A percentile compares a stretch with the other conserved stretches of the same genome.
Evolutionary conservation across 2,113 vertebrate genomes (phyloP).

Genomic region (Pelecanus crispus): DNA sequence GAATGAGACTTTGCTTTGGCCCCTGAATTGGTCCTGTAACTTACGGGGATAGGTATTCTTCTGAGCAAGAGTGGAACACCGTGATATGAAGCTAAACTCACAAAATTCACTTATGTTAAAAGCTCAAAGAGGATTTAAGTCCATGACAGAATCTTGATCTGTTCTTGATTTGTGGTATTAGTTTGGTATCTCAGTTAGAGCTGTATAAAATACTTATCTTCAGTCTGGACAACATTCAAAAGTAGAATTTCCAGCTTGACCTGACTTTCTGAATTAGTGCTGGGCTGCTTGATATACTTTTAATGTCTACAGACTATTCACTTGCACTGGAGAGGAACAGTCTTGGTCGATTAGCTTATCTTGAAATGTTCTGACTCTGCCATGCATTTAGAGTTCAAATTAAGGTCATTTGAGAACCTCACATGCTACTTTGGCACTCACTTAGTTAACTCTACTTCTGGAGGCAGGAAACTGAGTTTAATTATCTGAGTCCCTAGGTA

Average conservation of each 20-base stretch:
- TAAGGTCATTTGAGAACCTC: background rate
- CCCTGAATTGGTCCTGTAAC: background rate
- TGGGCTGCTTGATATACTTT: background rate
- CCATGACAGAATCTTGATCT: background rate
- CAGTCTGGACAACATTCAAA: background rate
- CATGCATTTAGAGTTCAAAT: conserved; percentile 19
- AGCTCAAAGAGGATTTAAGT: background rate
- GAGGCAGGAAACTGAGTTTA: background rate
- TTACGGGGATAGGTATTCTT: background rate
- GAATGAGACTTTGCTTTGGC: background rate
- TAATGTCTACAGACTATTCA: background rate
- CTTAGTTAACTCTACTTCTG: background rate
- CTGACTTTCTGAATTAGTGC: background rate
- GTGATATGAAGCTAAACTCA: background rate
- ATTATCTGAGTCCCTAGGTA: background rate
- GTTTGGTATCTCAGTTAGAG: background rate
- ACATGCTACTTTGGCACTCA: background rate
- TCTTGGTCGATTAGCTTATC: background rate
- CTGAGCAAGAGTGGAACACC: background rate
- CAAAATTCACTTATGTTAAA: background rate
- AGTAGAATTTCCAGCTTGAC: background rate
- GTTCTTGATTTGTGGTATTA: background rate
- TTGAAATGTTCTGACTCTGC: background rate
- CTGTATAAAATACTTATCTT: background rate
- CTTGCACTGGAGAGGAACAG: background rate